Conservation (phyloP, 2,113 vertebrate species). For the Protomyctophum bolini region DNA sequence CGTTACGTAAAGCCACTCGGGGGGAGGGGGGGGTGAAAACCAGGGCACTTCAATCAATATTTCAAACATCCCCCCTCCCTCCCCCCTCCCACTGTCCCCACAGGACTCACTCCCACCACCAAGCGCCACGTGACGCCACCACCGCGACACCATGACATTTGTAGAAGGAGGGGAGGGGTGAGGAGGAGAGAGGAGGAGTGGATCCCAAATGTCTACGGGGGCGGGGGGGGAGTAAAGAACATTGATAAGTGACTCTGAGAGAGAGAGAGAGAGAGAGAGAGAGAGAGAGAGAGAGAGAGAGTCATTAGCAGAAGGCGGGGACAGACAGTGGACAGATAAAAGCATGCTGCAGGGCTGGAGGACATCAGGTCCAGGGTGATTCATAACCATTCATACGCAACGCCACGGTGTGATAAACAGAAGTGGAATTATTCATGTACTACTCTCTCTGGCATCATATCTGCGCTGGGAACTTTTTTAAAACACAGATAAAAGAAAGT, state of each 20-base stretch:
- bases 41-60: constrained; percentile 70
- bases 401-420: constrained; percentile 65
- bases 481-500: constrained; percentile 26
- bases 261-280: constrained; percentile 22
- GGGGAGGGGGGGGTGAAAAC: constrained; percentile 19
- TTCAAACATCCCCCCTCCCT: constrained; percentile 43
- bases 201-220: constrained; percentile 25
- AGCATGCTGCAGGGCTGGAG: constrained; percentile 31
- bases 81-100: not conserved
- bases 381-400: constrained; percentile 42
- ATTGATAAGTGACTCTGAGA: not conserved
- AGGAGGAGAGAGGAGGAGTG: not conserved
- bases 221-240: constrained; percentile 50
- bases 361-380: constrained; percentile 46
- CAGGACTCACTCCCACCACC: constrained; percentile 54
- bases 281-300: not conserved
- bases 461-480: constrained; percentile 40
- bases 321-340: constrained; percentile 54
- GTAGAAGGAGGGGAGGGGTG: constrained; percentile 18
- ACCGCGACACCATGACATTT: constrained; percentile 60
- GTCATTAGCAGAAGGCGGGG: not conserved
- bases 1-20: constrained; percentile 64
- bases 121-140: constrained; percentile 55
- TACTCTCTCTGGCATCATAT: constrained; percentile 5
- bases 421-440: constrained; percentile 62